Conservation (phyloP, 2,113 vertebrate species). For the Acrocephalus arundinaceus region DNA sequence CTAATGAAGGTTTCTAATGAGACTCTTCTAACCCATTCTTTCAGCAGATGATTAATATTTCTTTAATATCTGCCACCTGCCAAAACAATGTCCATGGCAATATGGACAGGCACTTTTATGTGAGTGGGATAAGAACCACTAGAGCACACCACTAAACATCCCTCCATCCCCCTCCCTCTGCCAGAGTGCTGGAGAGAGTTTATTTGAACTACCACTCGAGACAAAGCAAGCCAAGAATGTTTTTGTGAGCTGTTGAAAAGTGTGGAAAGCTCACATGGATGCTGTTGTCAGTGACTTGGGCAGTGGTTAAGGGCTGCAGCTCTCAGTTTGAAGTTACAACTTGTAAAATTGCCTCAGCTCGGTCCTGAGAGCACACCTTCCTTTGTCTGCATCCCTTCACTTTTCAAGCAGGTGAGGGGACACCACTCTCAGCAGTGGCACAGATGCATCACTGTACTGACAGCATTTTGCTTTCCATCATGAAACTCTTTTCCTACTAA, state of each 20-base stretch:
- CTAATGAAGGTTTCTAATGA: not conserved
- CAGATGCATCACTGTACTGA: not conserved
- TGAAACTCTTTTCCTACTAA: not conserved
- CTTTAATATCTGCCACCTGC: not conserved
- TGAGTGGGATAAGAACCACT: not conserved
- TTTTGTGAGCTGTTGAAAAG: not conserved
- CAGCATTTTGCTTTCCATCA: not conserved
- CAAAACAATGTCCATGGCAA: no score
- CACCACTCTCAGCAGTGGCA: not conserved
- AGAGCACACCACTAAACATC: not conserved
- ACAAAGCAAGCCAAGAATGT: rapidly evolving
- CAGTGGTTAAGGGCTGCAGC: not conserved
- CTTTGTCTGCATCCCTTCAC: not conserved
- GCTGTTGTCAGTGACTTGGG: no score
- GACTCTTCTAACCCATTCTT: not conserved
- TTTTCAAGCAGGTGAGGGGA: not conserved
- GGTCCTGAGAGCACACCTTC: no score
- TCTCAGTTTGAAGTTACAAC: not conserved
- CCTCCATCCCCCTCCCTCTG: not conserved
- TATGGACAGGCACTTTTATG: not conserved
- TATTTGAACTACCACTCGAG: not conserved
- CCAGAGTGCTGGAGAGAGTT: not conserved
- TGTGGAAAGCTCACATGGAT: not conserved
- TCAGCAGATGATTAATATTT: not conserved
- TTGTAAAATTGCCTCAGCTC: not conserved